Evolutionary conservation across 2,888 invertebrate genomes (phyloP).

Genomic region (Mellilla xanthometata): DNA sequence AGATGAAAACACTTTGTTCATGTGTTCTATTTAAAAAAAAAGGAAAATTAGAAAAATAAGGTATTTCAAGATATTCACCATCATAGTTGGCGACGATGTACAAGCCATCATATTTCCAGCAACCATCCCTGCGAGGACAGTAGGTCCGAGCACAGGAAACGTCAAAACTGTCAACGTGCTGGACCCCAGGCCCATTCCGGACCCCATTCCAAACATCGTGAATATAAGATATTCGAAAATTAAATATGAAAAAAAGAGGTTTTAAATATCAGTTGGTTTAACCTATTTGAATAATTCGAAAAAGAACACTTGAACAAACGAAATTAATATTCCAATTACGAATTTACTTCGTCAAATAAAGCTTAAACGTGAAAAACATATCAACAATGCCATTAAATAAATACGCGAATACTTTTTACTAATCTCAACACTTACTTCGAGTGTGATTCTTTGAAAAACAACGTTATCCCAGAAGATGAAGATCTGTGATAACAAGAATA

Average conservation of each 20-base stretch:
- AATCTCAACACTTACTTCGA: conserved; percentile 23
- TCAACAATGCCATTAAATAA: too few relatives aligned
- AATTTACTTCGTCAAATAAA: too few relatives aligned
- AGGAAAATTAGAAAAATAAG: not conserved
- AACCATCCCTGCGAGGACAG: conserved; percentile 39
- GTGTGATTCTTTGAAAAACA: conserved; percentile 16
- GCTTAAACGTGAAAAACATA: too few relatives aligned
- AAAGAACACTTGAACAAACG: too few relatives aligned
- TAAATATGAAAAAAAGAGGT: too few relatives aligned
- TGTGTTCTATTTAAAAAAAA: too few relatives aligned
- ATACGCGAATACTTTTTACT: not conserved
- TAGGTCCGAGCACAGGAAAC: conserved; percentile 47
- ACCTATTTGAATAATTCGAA: not conserved
- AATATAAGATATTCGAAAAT: too few relatives aligned
- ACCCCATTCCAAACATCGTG: conserved; percentile 28
- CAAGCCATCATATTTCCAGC: conserved; percentile 28
- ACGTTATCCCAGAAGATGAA: conserved; percentile 12
- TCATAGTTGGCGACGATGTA: conserved; percentile 19
- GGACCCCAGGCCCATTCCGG: conserved; percentile 39
- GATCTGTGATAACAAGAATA: conserved; percentile 17
- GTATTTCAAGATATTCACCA: conserved; percentile 23
- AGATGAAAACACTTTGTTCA: too few relatives aligned
- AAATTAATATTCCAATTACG: too few relatives aligned
- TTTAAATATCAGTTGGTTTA: too few relatives aligned
- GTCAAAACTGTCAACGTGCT: conserved; percentile 38